A percentile compares a stretch with the other conserved stretches of the same genome.
These are phyloP conservation scores for Drosophila falleni DNA, from an alignment of 2,888 invertebrate species.

Conservation along the genomic window DNA sequence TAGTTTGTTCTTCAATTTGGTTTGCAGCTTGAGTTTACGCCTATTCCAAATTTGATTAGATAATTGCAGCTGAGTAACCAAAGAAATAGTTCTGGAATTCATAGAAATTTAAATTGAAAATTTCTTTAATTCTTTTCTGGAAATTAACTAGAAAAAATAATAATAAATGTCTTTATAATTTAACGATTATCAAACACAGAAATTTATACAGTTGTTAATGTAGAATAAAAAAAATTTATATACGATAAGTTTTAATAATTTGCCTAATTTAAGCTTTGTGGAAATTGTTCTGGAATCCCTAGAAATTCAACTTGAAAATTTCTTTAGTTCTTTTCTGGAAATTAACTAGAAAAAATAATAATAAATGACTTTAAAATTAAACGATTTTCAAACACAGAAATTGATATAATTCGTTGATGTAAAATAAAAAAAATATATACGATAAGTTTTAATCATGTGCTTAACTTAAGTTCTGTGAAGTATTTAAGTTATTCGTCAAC, in stretches of 20 bases:
- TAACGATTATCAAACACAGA: not conserved
- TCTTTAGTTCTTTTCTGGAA: not conserved
- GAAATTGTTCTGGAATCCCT: not conserved
- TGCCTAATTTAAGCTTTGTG: too few relatives aligned
- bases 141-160: constrained; percentile 4
- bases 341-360: constrained; percentile 1
- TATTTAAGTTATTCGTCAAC: too few relatives aligned
- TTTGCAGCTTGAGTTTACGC: not conserved
- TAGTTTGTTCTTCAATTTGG: not conserved
- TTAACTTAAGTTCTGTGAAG: too few relatives aligned
- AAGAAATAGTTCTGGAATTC: not conserved
- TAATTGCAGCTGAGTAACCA: constrained; percentile 17
- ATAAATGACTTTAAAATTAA: not conserved
- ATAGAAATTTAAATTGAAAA: not conserved
- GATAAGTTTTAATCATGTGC: too few relatives aligned
- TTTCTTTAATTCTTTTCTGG: too few relatives aligned
- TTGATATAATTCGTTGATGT: not conserved
- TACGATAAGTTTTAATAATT: too few relatives aligned
- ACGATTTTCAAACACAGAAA: not conserved
- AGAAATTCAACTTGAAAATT: not conserved
- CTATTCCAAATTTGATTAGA: constrained; percentile 14
- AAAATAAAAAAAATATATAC: not conserved
- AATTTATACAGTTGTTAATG: not conserved
- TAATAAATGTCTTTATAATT: not conserved
- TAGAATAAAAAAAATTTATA: not conserved